phyloP scores from a whole-genome alignment of 2,797 vertebrate genomes.

The Siniperca undulata region DNA sequence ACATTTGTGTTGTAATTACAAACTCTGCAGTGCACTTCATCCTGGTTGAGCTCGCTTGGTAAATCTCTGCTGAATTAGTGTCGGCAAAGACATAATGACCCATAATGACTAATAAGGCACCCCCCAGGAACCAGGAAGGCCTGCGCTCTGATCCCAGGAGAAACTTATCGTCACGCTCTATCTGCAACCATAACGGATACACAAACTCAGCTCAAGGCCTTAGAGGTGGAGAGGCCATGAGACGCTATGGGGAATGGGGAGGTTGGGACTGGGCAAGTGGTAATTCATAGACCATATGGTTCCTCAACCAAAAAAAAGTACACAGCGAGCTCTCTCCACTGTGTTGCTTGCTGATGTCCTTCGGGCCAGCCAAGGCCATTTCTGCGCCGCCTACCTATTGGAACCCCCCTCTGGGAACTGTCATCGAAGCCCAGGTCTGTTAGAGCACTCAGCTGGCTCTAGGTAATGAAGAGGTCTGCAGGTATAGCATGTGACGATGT shows the following conservation, averaged over 20 bases:
- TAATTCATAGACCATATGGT: slow-evolving; percentile 83
- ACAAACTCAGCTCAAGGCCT: slow-evolving; percentile 69
- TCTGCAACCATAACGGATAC: slow-evolving; percentile 74
- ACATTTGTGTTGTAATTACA: slow-evolving; percentile 38
- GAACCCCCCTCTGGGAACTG: slow-evolving; percentile 72
- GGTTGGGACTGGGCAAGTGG: slow-evolving; percentile 59
- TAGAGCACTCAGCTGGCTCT: slow-evolving; percentile 69
- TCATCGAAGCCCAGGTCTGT: slow-evolving; percentile 77
- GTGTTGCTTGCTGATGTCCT: slow-evolving; percentile 66
- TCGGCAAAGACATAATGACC: slow-evolving; percentile 67
- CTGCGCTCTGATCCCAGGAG: slow-evolving; percentile 46
- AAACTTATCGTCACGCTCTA: slow-evolving; percentile 69
- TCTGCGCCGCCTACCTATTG: slow-evolving; percentile 69
- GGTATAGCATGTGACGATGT: slow-evolving; percentile 78
- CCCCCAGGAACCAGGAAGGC: slow-evolving; percentile 59
- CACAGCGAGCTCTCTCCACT: slow-evolving; percentile 50
- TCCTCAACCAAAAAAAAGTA: slow-evolving; percentile 61
- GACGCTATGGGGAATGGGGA: slow-evolving; percentile 59
- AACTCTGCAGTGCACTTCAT: slow-evolving; percentile 25
- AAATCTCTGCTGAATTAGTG: slow-evolving; percentile 59
- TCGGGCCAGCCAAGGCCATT: slow-evolving; percentile 73
- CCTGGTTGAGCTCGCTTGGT: slow-evolving; percentile 36
- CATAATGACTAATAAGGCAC: slow-evolving; percentile 67
- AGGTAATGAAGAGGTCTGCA: slow-evolving; percentile 71
- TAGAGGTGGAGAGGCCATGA: slow-evolving; percentile 68